Conservation (phyloP, 2,797 vertebrate species). For the Neosilurus mollespiculum region DNA sequence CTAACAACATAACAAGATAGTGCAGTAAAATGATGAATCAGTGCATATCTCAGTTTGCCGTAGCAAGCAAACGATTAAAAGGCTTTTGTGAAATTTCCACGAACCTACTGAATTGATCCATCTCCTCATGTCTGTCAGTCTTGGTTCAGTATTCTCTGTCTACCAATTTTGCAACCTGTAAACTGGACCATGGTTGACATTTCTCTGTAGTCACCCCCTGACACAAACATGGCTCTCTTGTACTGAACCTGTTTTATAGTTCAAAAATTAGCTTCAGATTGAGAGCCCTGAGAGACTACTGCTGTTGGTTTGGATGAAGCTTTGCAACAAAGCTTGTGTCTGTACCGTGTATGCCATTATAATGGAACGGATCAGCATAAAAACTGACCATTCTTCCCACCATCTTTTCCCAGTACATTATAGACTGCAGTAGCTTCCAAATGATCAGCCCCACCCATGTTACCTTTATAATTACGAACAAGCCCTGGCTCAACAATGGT, state of each 20-base stretch:
- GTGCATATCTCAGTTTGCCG: background rate
- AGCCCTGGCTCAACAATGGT: background rate
- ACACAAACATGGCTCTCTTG: background rate
- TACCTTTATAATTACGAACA: background rate
- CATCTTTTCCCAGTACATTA: background rate
- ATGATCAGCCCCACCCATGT: background rate
- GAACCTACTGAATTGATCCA: too few species aligned
- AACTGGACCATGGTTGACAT: background rate
- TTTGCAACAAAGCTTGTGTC: background rate
- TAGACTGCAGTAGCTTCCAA: background rate
- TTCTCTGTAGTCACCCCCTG: background rate
- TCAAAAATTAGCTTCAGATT: background rate
- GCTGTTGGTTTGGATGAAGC: constrained; percentile 1
- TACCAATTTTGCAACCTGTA: background rate
- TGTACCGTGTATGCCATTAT: constrained; percentile 4
- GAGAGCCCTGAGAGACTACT: background rate
- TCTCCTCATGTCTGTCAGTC: background rate
- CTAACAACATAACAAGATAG: too few species aligned
- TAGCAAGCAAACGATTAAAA: background rate
- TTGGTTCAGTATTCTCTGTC: too few species aligned
- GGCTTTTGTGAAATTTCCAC: background rate
- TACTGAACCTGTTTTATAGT: background rate
- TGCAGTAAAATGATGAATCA: background rate
- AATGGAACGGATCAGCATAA: background rate
- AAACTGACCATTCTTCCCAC: background rate